Evolutionary conservation across 2,888 invertebrate species (phyloP).

Genomic region (Punctoribates punctum): DNA sequence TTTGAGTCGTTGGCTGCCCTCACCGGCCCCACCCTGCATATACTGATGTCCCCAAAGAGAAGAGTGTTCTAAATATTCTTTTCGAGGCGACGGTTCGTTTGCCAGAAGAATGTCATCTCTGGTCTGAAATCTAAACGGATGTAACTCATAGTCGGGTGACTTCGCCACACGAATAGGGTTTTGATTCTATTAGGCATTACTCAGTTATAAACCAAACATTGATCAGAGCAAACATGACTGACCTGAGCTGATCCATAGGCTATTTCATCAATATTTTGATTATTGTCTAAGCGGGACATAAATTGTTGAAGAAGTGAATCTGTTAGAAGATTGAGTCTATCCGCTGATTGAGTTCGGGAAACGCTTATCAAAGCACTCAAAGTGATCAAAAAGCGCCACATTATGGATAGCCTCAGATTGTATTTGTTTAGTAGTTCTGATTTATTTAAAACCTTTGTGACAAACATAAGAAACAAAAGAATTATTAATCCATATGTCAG

Average conservation of each 20-base stretch:
- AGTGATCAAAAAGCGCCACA: neutral
- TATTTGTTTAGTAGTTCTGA: neutral
- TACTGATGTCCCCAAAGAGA: constrained; percentile 66
- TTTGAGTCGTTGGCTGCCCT: constrained; percentile 65
- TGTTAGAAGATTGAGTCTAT: neutral
- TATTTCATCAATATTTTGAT: constrained; percentile 13
- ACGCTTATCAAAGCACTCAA: constrained; percentile 2
- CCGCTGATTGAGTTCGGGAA: neutral
- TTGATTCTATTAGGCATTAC: neutral
- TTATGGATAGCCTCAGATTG: neutral
- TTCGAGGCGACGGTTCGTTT: constrained; percentile 39
- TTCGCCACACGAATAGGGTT: constrained; percentile 8
- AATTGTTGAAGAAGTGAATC: constrained; percentile 4
- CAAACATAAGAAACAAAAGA: neutral
- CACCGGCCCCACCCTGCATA: constrained; percentile 65
- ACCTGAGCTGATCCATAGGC: neutral
- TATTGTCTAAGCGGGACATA: constrained; percentile 12
- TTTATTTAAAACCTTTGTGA: neutral
- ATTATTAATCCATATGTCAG: constrained; percentile 1
- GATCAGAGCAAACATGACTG: neutral
- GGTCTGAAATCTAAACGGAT: constrained; percentile 39
- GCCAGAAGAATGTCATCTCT: constrained; percentile 43
- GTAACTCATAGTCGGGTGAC: constrained; percentile 21
- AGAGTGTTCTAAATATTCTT: constrained; percentile 80
- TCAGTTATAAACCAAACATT: neutral